phyloP scores from a whole-genome alignment of 2,113 vertebrate genomes.

The Albula glossodonta region DNA sequence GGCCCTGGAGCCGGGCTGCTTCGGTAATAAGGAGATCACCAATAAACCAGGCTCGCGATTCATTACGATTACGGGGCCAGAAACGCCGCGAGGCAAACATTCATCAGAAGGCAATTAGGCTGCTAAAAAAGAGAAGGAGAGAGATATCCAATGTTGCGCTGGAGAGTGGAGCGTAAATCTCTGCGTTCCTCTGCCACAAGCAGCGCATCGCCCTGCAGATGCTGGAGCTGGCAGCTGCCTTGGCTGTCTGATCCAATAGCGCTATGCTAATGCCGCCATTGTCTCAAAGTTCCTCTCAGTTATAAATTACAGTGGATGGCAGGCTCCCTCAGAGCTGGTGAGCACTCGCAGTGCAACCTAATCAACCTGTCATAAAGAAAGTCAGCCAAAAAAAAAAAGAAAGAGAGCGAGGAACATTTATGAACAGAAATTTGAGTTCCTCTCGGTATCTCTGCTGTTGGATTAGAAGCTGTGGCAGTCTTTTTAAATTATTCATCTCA shows the following conservation, averaged over 20 bases:
- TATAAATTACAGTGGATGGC: slow-evolving; percentile 32
- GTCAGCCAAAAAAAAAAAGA: slow-evolving; percentile 16
- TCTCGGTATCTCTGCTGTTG: not conserved
- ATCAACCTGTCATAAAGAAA: slow-evolving; percentile 47
- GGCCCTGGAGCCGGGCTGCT: not conserved
- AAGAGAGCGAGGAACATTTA: no score
- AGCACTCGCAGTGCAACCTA: slow-evolving; percentile 7
- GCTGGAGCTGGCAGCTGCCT: slow-evolving; percentile 36
- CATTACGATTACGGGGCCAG: not conserved
- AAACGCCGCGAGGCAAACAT: slow-evolving; percentile 16
- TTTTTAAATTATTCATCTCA: not conserved
- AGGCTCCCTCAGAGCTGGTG: slow-evolving; percentile 8
- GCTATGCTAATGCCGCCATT: slow-evolving; percentile 43
- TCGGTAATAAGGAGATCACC: not conserved
- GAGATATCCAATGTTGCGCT: slow-evolving; percentile 19
- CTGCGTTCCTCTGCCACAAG: slow-evolving; percentile 34
- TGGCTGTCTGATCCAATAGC: slow-evolving; percentile 40
- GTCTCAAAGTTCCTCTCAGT: slow-evolving; percentile 41
- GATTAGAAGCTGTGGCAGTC: not conserved
- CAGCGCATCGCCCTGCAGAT: slow-evolving; percentile 19
- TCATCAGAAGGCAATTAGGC: slow-evolving; percentile 42
- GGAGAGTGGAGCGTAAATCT: slow-evolving; percentile 33
- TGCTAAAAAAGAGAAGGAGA: slow-evolving; percentile 3
- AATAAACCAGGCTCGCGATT: not conserved
- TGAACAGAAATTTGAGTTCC: not conserved